Conservation (phyloP, 1,140 invertebrate species). For the Stenopsyche tienmushanensis region DNA sequence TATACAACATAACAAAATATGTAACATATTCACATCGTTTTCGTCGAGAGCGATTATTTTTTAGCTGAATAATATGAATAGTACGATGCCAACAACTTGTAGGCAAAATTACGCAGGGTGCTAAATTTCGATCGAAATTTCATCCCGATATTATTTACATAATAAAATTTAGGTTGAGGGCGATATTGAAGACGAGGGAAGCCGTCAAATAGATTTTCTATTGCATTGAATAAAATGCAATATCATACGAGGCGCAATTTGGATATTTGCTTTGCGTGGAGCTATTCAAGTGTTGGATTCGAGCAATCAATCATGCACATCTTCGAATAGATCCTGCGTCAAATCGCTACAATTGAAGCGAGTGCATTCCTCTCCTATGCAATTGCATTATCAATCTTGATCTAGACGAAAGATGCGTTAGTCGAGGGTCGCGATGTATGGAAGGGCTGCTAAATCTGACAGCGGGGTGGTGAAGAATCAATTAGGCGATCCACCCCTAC, state of each 20-base stretch:
- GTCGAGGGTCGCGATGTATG: background rate
- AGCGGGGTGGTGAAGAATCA: constrained; percentile 17
- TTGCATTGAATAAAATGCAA: background rate
- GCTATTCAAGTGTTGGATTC: too few relatives aligned
- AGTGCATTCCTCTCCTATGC: constrained; percentile 25
- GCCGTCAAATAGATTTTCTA: too few relatives aligned
- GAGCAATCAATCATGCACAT: background rate
- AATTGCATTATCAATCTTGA: constrained; percentile 31
- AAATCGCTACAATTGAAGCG: constrained; percentile 2
- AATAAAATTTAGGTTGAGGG: background rate
- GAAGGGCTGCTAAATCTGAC: constrained; percentile 7
- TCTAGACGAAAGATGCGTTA: constrained; percentile 9
- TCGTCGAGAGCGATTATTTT: too few relatives aligned
- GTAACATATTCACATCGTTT: too few relatives aligned
- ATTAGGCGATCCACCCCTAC: constrained; percentile 5
- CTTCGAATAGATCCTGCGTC: too few relatives aligned
- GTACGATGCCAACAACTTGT: too few relatives aligned
- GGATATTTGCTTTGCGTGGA: too few relatives aligned
- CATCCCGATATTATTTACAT: too few relatives aligned
- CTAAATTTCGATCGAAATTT: too few relatives aligned
- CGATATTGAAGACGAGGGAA: background rate
- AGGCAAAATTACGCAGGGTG: too few relatives aligned
- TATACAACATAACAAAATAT: too few relatives aligned
- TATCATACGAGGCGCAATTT: background rate
- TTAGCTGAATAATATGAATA: too few relatives aligned